These are phyloP conservation scores for Drepanosiphum platanoidis DNA, from an alignment of 2,888 invertebrate species.

Conservation along the genomic window DNA sequence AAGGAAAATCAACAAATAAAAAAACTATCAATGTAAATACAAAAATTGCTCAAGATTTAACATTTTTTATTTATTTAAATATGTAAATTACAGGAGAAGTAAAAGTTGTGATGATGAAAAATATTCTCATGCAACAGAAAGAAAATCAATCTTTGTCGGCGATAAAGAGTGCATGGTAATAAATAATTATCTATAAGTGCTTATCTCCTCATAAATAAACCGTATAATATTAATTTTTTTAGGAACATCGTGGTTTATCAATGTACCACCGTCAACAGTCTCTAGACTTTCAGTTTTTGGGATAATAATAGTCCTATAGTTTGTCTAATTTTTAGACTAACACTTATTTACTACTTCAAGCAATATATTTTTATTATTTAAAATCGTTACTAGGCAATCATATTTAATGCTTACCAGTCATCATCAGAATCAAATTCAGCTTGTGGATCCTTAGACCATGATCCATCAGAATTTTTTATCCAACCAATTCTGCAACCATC, in stretches of 20 bases:
- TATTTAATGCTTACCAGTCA: conserved; percentile 61
- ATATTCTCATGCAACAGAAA: conserved; percentile 55
- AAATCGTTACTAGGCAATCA: conserved; percentile 19
- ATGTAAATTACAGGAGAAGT: conserved; percentile 54
- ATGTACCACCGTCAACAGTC: conserved; percentile 52
- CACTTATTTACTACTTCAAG: conserved; percentile 6
- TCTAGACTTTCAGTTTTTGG: conserved; percentile 57
- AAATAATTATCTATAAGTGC: background rate
- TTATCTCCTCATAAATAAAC: background rate
- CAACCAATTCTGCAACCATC: conserved; percentile 64
- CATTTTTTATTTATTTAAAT: background rate
- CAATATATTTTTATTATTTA: conserved; percentile 48
- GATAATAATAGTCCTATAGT: conserved; percentile 30
- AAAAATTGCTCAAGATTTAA: background rate
- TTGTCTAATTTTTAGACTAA: conserved; percentile 40
- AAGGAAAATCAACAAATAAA: conserved; percentile 52
- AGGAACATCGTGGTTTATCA: conserved; percentile 58
- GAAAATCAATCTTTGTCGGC: conserved; percentile 56
- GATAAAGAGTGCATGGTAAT: conserved; percentile 35
- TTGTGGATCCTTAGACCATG: conserved; percentile 65
- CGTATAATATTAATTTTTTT: conserved; percentile 11
- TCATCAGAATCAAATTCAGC: conserved; percentile 66
- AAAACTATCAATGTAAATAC: conserved; percentile 53
- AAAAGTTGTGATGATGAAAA: conserved; percentile 59
- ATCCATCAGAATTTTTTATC: conserved; percentile 64